Evolutionary conservation across 2,797 vertebrate genomes (phyloP), one percentile per base, ranked within the genome.

Genomic region (Rallus crepitans): DNA sequence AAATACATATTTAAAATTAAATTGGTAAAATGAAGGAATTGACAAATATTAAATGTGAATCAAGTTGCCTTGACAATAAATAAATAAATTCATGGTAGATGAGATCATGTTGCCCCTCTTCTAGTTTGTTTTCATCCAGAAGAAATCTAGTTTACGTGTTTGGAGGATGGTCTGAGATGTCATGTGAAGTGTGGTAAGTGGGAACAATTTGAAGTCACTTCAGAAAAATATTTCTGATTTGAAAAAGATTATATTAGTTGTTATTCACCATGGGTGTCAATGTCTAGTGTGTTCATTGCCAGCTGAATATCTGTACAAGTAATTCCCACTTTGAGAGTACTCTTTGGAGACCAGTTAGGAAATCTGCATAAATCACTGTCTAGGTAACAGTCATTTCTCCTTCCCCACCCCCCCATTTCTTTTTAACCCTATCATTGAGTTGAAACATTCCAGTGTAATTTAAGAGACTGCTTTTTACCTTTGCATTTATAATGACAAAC

Each of bases 401-500:
- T 17, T 8, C 2, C 14, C 23, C 7, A 8, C 12, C 2, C 8
- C 8, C 21, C 15, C 15, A 47, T 85, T 87, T 91, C 16, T 27
- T 35, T 82, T 88, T 92, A 86, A 91, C 61, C 79, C 39, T 80
- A 71, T 42, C 11, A 25, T 59, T 85, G 82, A 27, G 60, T 7
- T 79, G 85, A 85, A 92, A 93, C 15, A 73, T 92, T 76, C 16
- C 19, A 80, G 7, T 56, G 45, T 70, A 87, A 80, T 60, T 82
- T 87, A 21, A 89, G 27, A 31, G 17, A 48, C 30, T 66, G 30
- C 8, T 73, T 97, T 87, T 92, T 85, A 57, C 25, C 39, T 89
- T 56, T 75, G 68, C 80, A 79, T 18, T 85, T 95, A 66, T 80
- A 92, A 82, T 76, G 79, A 82, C 57, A 94, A 93, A 89, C 89